phyloP scores from a whole-genome alignment of 2,797 vertebrate species.

The Sebastes itinus region DNA sequence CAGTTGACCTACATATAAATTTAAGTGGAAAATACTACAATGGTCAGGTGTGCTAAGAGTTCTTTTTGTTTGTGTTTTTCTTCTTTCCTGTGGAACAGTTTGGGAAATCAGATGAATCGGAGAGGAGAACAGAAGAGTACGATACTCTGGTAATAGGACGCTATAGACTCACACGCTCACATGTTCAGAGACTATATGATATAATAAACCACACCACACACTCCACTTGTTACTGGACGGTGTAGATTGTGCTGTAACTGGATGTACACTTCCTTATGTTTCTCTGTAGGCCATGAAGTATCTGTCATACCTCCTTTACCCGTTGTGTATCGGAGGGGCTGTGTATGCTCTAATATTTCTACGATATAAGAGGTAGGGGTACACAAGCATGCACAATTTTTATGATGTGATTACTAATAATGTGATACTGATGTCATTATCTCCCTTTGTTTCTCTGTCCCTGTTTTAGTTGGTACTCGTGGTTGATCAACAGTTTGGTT shows the following conservation, averaged over 20 bases:
- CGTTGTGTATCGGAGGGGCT: constrained; percentile 93
- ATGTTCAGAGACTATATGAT: neutral
- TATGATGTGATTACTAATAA: neutral
- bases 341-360: constrained; percentile 92
- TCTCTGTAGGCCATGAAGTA: constrained; percentile 93
- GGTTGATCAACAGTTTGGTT: constrained; percentile 98
- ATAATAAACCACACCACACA: neutral
- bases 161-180: neutral
- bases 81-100: constrained; percentile 81
- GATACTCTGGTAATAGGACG: constrained; percentile 90
- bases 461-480: constrained; percentile 94
- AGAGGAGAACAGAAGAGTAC: constrained; percentile 93
- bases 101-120: constrained; percentile 91
- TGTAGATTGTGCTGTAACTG: neutral
- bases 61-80: neutral
- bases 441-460: constrained; percentile 1
- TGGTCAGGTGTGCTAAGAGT: neutral
- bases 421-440: neutral
- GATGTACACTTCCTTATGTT: neutral
- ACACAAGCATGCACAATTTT: neutral
- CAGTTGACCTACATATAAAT: neutral
- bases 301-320: constrained; percentile 94
- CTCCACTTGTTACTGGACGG: neutral
- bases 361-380: constrained; percentile 93
- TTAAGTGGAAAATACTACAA: neutral